Evolutionary conservation across 2,888 invertebrate genomes (phyloP).

Genomic region (Tenthredo mesomela): DNA sequence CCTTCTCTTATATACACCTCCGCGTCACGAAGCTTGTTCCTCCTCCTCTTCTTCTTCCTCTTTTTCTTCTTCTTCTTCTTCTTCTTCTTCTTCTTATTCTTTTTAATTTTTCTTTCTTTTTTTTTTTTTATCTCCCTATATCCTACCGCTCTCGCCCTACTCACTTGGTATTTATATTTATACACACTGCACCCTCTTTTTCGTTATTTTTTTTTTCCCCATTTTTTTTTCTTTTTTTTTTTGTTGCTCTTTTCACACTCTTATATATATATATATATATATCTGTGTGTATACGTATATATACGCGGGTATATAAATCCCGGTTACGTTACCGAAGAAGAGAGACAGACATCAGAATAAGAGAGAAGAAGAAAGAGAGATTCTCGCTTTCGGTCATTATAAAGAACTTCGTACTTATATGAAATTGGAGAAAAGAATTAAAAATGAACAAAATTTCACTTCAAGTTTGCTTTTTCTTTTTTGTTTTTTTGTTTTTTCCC

Average conservation of each 20-base stretch:
- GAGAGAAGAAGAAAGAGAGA: too few species aligned
- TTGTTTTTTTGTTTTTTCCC: too few species aligned
- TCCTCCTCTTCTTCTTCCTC: background rate
- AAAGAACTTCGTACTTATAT: too few species aligned
- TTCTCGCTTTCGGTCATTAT: too few species aligned
- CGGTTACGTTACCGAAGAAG: background rate
- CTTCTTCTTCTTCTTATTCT: too few species aligned
- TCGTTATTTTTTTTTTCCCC: background rate
- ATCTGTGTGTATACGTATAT: background rate
- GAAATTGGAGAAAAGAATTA: too few species aligned
- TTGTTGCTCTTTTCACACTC: background rate
- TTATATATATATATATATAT: background rate
- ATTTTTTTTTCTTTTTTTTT: background rate
- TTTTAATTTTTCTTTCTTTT: background rate
- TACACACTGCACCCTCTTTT: background rate
- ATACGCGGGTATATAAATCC: background rate
- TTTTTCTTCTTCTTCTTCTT: background rate
- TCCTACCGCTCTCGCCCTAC: background rate
- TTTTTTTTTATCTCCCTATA: background rate
- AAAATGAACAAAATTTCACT: too few species aligned
- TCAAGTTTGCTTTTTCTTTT: too few species aligned
- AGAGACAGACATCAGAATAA: too few species aligned
- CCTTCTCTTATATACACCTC: too few species aligned
- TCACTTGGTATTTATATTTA: conserved; percentile 15
- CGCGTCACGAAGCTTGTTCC: background rate